Conservation (phyloP, 2,888 invertebrate genomes). For the Agrochola lota region DNA sequence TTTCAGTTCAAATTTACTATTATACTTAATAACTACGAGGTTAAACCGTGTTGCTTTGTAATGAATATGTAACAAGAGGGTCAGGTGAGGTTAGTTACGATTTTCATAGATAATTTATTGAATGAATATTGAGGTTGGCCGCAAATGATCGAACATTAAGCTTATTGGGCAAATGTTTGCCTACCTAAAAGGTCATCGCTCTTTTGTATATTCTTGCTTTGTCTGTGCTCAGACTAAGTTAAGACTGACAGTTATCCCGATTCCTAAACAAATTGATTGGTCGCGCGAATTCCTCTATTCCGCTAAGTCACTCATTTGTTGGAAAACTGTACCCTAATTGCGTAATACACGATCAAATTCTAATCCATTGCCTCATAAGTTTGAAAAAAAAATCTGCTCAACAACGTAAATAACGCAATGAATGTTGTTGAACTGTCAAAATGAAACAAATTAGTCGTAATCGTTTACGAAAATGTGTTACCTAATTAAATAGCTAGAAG, state of each 20-base stretch:
- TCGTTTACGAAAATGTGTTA: too few relatives aligned
- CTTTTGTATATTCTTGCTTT: not conserved
- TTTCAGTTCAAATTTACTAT: slow-evolving; percentile 12
- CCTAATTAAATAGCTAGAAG: too few relatives aligned
- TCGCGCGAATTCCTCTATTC: not conserved
- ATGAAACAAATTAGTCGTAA: too few relatives aligned
- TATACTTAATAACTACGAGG: not conserved
- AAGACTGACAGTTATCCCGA: not conserved
- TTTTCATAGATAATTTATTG: slow-evolving; percentile 22
- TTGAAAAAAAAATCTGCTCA: too few relatives aligned
- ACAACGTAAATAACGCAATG: too few relatives aligned
- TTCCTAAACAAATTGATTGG: not conserved
- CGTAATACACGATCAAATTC: too few relatives aligned
- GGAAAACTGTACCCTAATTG: too few relatives aligned
- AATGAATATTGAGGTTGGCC: not conserved
- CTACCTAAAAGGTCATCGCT: not conserved
- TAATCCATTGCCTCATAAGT: too few relatives aligned
- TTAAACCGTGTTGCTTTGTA: not conserved
- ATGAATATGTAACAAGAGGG: slow-evolving; percentile 33
- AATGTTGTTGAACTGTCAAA: too few relatives aligned
- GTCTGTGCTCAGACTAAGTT: not conserved
- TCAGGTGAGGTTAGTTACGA: slow-evolving; percentile 9
- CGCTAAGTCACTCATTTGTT: not conserved
- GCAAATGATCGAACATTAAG: not conserved
- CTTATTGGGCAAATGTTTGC: not conserved